Evolutionary conservation across 2,797 vertebrate genomes (phyloP).

Genomic region (Acanthopagrus latus): DNA sequence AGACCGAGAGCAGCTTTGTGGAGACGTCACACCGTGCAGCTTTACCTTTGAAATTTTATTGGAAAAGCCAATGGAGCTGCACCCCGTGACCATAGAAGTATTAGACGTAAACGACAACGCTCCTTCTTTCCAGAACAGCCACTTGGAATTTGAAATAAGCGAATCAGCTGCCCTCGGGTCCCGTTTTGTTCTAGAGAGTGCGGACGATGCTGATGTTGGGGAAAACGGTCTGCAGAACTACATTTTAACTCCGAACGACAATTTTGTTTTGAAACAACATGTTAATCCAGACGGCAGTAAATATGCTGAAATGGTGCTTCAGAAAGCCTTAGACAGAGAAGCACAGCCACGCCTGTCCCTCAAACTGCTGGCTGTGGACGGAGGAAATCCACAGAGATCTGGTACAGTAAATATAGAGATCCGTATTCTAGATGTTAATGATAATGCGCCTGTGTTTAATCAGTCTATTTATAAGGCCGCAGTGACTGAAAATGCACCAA

Average conservation of each 20-base stretch:
- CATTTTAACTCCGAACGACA: conserved; percentile 58
- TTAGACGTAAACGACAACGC: conserved; percentile 29
- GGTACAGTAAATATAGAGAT: conserved; percentile 75
- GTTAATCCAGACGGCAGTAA: conserved; percentile 66
- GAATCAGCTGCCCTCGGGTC: conserved; percentile 70
- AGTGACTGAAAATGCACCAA: conserved; percentile 69
- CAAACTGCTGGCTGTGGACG: conserved; percentile 76
- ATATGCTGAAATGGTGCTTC: conserved; percentile 76
- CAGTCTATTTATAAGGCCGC: conserved; percentile 68
- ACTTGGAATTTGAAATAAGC: conserved; percentile 75
- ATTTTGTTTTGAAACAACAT: conserved; percentile 75
- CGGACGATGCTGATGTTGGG: conserved; percentile 75
- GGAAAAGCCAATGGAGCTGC: conserved; percentile 41
- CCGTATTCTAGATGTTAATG: conserved; percentile 66
- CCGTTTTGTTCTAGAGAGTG: conserved; percentile 68
- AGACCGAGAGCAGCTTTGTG: conserved; percentile 46
- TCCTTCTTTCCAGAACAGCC: conserved; percentile 58
- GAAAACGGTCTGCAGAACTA: conserved; percentile 71
- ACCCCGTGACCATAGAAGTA: conserved; percentile 44
- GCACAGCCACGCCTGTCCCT: conserved; percentile 59
- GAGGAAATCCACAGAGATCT: conserved; percentile 75
- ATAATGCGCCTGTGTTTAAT: conserved; percentile 78
- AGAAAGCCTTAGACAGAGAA: conserved; percentile 77
- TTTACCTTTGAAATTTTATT: conserved; percentile 15
- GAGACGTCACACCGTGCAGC: conserved; percentile 15